Evolutionary conservation across 2,888 invertebrate genomes (phyloP).

Genomic region (Caenorhabditis drosophilae): DNA sequence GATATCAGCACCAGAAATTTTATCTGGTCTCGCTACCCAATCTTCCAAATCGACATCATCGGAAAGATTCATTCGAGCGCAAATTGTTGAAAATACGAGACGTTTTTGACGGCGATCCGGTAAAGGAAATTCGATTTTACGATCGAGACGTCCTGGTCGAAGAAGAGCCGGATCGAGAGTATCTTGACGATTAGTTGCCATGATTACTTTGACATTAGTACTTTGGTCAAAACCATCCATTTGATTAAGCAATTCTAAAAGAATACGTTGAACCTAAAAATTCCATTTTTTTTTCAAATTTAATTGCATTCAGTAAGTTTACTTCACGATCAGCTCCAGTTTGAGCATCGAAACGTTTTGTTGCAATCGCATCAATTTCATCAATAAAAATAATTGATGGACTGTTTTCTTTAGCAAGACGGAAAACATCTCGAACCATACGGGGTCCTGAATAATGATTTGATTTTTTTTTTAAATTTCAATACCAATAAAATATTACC

Average conservation of each 20-base stretch:
- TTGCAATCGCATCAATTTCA: slow-evolving; percentile 99
- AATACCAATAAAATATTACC: slow-evolving; percentile 70
- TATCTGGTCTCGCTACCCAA: slow-evolving; percentile 96
- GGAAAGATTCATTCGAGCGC: slow-evolving; percentile 92
- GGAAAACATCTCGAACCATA: slow-evolving; percentile 98
- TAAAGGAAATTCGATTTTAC: slow-evolving; percentile 97
- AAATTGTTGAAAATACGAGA: slow-evolving; percentile 95
- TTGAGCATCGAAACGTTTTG: slow-evolving; percentile 78
- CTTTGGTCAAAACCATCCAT: slow-evolving; percentile 99
- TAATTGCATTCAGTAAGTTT: not conserved
- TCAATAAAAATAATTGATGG: slow-evolving; percentile 99
- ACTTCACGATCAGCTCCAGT: slow-evolving; percentile 68
- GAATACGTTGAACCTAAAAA: slow-evolving; percentile 87
- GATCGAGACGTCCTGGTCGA: slow-evolving; percentile 91
- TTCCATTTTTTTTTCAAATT: not conserved
- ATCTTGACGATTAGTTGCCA: slow-evolving; percentile 96
- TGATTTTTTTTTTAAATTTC: no score
- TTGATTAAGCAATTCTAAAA: slow-evolving; percentile 94
- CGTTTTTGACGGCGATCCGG: slow-evolving; percentile 88
- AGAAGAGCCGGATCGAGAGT: slow-evolving; percentile 96
- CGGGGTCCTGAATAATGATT: slow-evolving; percentile 81
- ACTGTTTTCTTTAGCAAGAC: slow-evolving; percentile 97
- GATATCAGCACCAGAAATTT: slow-evolving; percentile 98
- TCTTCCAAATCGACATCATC: slow-evolving; percentile 98
- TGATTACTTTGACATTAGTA: slow-evolving; percentile 96